Evolutionary conservation across 2,888 invertebrate genomes (phyloP).

Genomic region (Rotaria socialis): DNA sequence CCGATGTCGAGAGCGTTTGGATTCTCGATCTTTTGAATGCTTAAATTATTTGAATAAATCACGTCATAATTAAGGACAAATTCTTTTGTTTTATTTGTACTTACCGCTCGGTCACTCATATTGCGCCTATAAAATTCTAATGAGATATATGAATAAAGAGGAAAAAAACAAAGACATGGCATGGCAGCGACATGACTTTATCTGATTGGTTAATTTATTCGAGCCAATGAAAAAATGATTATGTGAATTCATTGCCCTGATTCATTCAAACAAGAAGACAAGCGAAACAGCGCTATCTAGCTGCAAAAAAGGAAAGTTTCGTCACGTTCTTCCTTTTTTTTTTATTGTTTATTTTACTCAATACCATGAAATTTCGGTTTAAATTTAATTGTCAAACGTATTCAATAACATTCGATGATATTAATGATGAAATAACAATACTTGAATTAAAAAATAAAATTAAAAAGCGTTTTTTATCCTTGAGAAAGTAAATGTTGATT

Average conservation of each 20-base stretch:
- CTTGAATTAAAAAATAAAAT: conserved; percentile 35
- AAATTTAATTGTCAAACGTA: background rate
- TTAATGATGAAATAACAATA: conserved; percentile 22
- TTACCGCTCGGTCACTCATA: conserved; percentile 30
- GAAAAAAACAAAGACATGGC: conserved; percentile 21
- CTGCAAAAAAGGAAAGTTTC: conserved; percentile 6
- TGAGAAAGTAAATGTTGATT: conserved; percentile 32
- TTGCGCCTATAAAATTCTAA: conserved; percentile 34
- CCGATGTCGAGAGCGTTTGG: background rate
- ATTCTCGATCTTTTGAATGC: conserved; percentile 34
- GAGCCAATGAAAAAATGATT: background rate
- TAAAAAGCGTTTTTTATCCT: conserved; percentile 6
- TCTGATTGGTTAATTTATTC: background rate
- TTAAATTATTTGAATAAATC: background rate
- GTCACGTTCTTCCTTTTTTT: conserved; percentile 11
- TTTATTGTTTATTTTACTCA: background rate
- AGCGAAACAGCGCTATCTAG: conserved; percentile 14
- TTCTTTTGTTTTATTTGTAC: background rate
- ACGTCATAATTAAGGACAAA: no score
- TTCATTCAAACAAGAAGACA: background rate
- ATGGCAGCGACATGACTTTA: background rate
- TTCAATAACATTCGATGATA: conserved; percentile 7
- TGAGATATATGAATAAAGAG: background rate
- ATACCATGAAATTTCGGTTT: conserved; percentile 12
- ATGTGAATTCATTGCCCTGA: conserved; percentile 15